Percentiles rank a stretch among this genome's conserved stretches.
Evolutionary conservation across 2,888 invertebrate genomes (phyloP).

Genomic region (Camponotus fellah): DNA sequence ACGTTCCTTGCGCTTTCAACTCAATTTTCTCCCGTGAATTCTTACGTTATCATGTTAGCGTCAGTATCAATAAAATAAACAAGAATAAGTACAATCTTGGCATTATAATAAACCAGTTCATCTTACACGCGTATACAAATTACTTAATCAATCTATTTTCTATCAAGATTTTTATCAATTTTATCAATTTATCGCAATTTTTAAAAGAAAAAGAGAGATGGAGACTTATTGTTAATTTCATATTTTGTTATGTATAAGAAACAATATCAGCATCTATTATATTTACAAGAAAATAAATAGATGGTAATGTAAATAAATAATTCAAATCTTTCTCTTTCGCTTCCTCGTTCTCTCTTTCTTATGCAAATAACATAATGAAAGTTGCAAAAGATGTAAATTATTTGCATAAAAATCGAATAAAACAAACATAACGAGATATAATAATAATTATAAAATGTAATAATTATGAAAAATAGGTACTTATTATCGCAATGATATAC

Average conservation of each 20-base stretch:
- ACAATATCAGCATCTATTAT: background rate
- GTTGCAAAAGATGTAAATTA: background rate
- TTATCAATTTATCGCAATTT: background rate
- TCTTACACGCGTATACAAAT: slow-evolving; percentile 1
- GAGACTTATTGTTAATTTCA: too few relatives aligned
- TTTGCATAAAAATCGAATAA: background rate
- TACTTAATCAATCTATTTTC: background rate
- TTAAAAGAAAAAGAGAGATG: background rate
- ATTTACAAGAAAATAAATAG: background rate
- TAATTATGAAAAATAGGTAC: background rate
- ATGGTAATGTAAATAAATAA: background rate
- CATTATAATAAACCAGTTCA: slow-evolving; percentile 18
- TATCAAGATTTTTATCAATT: slow-evolving; percentile 19
- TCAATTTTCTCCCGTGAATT: slow-evolving; percentile 30
- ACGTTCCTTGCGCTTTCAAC: slow-evolving; percentile 43
- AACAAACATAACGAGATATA: background rate
- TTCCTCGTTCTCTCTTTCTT: too few relatives aligned
- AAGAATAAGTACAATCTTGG: background rate
- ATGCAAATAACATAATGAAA: background rate
- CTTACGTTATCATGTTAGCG: slow-evolving; percentile 15
- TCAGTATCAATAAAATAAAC: slow-evolving; percentile 17
- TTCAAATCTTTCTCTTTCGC: background rate
- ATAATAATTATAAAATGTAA: background rate
- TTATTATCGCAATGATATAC: background rate
- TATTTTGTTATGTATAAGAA: background rate